Evolutionary conservation across 1,140 invertebrate species (phyloP).

Genomic region (Lucilia cuprina): DNA sequence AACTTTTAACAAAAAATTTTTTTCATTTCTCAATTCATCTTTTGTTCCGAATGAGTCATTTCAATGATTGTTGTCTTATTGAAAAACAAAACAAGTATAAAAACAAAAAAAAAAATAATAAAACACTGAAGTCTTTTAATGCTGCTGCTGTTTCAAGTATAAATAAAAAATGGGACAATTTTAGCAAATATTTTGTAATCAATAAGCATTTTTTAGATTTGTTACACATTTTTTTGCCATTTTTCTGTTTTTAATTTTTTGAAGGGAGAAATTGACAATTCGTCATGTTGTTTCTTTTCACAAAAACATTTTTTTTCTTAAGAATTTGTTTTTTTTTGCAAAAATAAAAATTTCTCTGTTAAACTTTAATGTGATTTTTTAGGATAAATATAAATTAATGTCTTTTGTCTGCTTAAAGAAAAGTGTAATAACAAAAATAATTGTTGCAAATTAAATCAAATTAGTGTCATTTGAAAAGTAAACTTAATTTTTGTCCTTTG

Average conservation of each 20-base stretch:
- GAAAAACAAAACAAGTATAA: neutral
- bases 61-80: conserved; percentile 18
- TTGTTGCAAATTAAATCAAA: too few species aligned
- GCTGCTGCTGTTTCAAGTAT: neutral
- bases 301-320: too few species aligned
- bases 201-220: neutral
- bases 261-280: neutral
- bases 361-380: too few species aligned
- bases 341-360: too few species aligned
- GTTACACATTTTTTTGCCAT: neutral
- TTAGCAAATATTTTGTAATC: neutral
- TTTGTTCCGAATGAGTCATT: conserved; percentile 21
- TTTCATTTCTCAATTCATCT: neutral
- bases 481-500: too few species aligned
- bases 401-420: too few species aligned
- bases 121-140: neutral
- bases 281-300: neutral
- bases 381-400: too few species aligned
- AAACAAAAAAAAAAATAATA: neutral
- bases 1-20: conserved; percentile 20
- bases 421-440: too few species aligned
- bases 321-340: too few species aligned
- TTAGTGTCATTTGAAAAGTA: too few species aligned
- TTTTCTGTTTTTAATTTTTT: neutral
- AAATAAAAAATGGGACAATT: neutral